These are phyloP conservation scores for Drosophila nannoptera DNA, from an alignment of 1,140 invertebrate species.

Conservation along the genomic window DNA sequence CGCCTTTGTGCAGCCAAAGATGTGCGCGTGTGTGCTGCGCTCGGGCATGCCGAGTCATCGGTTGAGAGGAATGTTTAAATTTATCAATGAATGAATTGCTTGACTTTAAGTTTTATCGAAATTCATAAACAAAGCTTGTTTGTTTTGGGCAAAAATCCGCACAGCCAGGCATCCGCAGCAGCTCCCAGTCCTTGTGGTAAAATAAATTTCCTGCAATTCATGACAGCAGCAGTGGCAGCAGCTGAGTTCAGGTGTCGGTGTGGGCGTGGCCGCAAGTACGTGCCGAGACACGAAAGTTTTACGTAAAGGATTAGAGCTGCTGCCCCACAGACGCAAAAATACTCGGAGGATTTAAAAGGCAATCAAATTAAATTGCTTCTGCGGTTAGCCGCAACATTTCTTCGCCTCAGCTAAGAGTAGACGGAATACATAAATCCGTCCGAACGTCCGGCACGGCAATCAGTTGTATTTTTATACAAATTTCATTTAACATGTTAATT, in stretches of 20 bases:
- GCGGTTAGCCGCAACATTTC: conserved; percentile 57
- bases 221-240: conserved; percentile 48
- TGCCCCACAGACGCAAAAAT: conserved; percentile 6
- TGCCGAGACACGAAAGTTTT: conserved; percentile 68
- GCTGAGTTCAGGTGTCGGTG: conserved; percentile 31
- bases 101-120: conserved; percentile 62
- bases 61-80: conserved; percentile 48
- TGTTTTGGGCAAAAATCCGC: conserved; percentile 38
- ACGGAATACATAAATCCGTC: not conserved
- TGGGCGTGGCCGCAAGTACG: conserved; percentile 47
- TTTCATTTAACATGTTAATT: conserved; percentile 24
- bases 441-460: conserved; percentile 2
- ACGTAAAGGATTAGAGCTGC: conserved; percentile 55
- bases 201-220: conserved; percentile 72
- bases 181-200: conserved; percentile 62
- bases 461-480: conserved; percentile 27
- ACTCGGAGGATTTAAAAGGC: conserved; percentile 68
- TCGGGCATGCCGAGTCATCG: conserved; percentile 44
- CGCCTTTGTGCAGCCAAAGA: conserved; percentile 33
- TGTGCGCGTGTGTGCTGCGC: conserved; percentile 22
- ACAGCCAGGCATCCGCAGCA: conserved; percentile 32
- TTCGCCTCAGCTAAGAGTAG: conserved; percentile 17
- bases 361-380: conserved; percentile 77
- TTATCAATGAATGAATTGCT: conserved; percentile 58
- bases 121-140: conserved; percentile 59